Conservation (phyloP, 2,113 vertebrate species). For the Pachycephala philippinensis region DNA sequence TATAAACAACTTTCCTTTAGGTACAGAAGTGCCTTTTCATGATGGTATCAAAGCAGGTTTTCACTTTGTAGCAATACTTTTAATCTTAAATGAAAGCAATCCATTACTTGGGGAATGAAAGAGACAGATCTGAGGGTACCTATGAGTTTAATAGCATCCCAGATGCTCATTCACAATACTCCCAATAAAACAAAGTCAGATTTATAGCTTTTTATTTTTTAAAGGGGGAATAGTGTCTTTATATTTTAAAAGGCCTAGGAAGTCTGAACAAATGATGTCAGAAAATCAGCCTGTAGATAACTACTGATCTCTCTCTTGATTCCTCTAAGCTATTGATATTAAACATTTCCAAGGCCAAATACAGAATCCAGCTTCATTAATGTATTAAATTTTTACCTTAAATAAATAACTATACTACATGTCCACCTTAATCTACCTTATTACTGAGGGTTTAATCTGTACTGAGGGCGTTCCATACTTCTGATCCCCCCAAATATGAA, state of each 20-base stretch:
- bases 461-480: neutral
- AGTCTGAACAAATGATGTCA: neutral
- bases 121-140: neutral
- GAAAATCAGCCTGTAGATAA: neutral
- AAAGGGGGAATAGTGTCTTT: neutral
- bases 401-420: neutral
- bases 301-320: neutral
- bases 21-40: slow-evolving; percentile 83
- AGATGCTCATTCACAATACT: neutral
- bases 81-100: slow-evolving; percentile 57
- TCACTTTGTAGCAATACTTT: slow-evolving; percentile 49
- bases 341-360: neutral
- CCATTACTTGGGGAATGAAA: slow-evolving; percentile 44
- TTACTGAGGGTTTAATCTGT: neutral
- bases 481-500: neutral
- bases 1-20: slow-evolving; percentile 84
- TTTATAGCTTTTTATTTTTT: neutral
- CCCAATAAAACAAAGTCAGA: neutral
- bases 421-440: neutral
- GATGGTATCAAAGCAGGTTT: slow-evolving; percentile 79
- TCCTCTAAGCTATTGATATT: neutral
- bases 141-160: neutral
- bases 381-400: neutral
- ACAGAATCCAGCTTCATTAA: neutral
- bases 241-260: neutral